Conservation (phyloP, 2,888 invertebrate genomes). For the Tanypteryx hageni region DNA sequence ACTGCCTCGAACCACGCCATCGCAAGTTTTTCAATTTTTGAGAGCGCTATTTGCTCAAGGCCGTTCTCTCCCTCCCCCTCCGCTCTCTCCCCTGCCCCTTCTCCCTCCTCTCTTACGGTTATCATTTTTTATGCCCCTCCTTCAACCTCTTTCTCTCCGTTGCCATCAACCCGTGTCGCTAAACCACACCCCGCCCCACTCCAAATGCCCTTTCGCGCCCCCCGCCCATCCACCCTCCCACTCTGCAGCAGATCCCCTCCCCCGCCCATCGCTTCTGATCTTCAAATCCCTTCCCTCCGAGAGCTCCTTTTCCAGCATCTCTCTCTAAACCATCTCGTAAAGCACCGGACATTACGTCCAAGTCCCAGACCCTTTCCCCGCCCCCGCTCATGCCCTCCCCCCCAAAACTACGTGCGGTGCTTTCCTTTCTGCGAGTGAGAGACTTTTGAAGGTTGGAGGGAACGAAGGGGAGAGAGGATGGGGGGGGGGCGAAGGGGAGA, state of each 20-base stretch:
- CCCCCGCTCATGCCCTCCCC: background rate
- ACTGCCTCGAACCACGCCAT: background rate
- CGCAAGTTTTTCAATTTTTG: conserved; percentile 8
- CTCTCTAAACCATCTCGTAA: conserved; percentile 17
- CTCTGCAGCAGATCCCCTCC: background rate
- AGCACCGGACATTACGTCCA: conserved; percentile 4
- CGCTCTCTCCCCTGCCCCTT: background rate
- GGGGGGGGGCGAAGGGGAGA: background rate
- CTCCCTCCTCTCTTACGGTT: too few species aligned
- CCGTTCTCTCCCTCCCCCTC: background rate
- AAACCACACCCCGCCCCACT: background rate
- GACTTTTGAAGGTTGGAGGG: background rate
- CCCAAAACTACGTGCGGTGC: background rate
- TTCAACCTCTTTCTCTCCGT: background rate
- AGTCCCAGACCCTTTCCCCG: background rate
- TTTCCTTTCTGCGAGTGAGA: conserved; percentile 1
- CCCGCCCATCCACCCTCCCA: too few species aligned
- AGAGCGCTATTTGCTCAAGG: background rate
- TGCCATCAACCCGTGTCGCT: background rate
- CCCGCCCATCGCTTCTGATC: background rate
- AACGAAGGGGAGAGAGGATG: background rate
- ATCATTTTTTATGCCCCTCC: background rate
- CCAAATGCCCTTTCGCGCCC: background rate
- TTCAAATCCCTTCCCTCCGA: background rate
- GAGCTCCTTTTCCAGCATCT: too few species aligned